Percentiles rank a stretch among this genome's conserved stretches.
phyloP scores from a whole-genome alignment of 2,888 invertebrate genomes.

The Platycheirus rosarum region DNA sequence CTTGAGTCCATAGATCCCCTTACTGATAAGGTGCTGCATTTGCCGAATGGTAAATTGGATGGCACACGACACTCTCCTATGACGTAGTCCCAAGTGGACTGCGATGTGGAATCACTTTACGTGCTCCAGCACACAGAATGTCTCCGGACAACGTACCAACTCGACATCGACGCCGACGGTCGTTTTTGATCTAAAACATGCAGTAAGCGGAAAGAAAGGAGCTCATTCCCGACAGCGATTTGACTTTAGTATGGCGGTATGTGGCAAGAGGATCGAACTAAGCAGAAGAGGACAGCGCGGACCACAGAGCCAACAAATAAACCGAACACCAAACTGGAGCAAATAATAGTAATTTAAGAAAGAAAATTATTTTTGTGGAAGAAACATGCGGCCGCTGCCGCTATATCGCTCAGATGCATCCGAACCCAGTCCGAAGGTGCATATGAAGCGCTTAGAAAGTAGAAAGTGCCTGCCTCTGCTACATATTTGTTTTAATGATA shows the following conservation, averaged over 20 bases:
- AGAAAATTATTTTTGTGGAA: slow-evolving; percentile 72
- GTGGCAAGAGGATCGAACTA: slow-evolving; percentile 48
- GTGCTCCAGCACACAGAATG: slow-evolving; percentile 32
- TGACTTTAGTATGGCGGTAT: slow-evolving; percentile 41
- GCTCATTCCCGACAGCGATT: slow-evolving; percentile 49
- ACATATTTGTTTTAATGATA: slow-evolving; percentile 74
- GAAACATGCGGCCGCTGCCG: slow-evolving; percentile 54
- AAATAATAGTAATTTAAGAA: slow-evolving; percentile 74
- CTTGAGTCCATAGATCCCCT: slow-evolving; percentile 71
- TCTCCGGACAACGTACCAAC: slow-evolving; percentile 15
- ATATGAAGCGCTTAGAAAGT: slow-evolving; percentile 73
- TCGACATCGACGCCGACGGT: slow-evolving; percentile 39
- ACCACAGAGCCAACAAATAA: slow-evolving; percentile 69
- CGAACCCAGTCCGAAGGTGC: slow-evolving; percentile 47
- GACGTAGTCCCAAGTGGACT: too few relatives aligned
- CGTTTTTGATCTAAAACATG: slow-evolving; percentile 66
- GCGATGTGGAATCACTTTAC: slow-evolving; percentile 23
- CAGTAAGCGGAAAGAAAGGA: slow-evolving; percentile 65
- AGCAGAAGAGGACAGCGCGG: slow-evolving; percentile 27
- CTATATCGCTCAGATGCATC: slow-evolving; percentile 63
- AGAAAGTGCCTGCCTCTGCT: slow-evolving; percentile 72
- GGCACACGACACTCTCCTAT: slow-evolving; percentile 74
- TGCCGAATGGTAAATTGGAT: slow-evolving; percentile 74
- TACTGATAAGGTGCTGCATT: slow-evolving; percentile 71
- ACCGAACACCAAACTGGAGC: slow-evolving; percentile 73